These are phyloP conservation scores for Tetrapedia diversipes DNA, from an alignment of 2,888 invertebrate genomes.

Conservation along the genomic window DNA sequence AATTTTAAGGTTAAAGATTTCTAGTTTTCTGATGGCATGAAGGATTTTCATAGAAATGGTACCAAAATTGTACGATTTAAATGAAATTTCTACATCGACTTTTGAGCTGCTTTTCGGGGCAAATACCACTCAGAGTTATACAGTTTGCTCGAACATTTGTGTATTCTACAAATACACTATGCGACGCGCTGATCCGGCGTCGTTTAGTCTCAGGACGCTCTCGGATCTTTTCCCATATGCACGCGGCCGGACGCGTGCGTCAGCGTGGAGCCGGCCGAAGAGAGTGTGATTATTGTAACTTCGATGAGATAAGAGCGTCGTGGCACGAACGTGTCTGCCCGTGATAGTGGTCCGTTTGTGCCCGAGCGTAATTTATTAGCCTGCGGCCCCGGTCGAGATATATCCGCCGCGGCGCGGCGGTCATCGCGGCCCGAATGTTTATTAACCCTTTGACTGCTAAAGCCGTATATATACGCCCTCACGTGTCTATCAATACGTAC, in stretches of 20 bases:
- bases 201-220: conserved; percentile 74
- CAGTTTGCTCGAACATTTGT: no score
- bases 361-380: conserved; percentile 79
- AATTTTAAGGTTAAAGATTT: no score
- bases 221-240: conserved; percentile 35
- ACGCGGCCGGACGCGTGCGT: conserved; percentile 44
- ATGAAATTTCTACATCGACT: no score
- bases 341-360: conserved; percentile 78
- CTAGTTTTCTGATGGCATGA: no score
- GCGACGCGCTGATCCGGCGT: conserved; percentile 74
- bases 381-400: conserved; percentile 58
- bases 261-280: conserved; percentile 48
- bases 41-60: no score
- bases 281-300: conserved; percentile 78
- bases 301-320: conserved; percentile 79
- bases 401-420: conserved; percentile 50
- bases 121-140: no score
- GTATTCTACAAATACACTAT: no score
- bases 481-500: no score
- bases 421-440: conserved; percentile 47
- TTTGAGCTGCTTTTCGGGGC: no score
- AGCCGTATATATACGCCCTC: no score
- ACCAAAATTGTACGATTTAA: no score
- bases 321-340: conserved; percentile 78
- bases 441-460: no score